Conservation (phyloP, 1,140 invertebrate genomes). For the Drosophila eugracilis region DNA sequence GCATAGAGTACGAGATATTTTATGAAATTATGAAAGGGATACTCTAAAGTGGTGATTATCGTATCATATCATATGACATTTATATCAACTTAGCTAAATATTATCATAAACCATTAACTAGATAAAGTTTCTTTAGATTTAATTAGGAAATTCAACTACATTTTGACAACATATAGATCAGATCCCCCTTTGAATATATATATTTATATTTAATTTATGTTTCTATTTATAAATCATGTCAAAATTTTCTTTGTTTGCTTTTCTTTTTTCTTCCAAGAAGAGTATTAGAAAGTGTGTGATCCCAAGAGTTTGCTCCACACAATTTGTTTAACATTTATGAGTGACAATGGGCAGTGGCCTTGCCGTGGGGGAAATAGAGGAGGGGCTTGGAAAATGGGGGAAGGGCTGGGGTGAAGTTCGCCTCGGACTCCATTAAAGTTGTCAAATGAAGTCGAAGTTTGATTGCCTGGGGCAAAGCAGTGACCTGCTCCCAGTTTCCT, state of each 20-base stretch:
- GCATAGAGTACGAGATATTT: constrained; percentile 8
- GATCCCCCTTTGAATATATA: too few relatives aligned
- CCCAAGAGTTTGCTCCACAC: background rate
- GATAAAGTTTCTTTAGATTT: too few relatives aligned
- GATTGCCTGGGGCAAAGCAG: constrained; percentile 54
- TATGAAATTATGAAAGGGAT: constrained; percentile 1
- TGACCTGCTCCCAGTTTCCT: constrained; percentile 33
- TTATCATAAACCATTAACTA: background rate
- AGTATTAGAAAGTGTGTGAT: constrained; percentile 6
- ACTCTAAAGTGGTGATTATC: background rate
- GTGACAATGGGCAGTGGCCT: constrained; percentile 35
- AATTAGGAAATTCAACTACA: too few relatives aligned
- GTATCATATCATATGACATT: background rate
- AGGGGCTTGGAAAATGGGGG: background rate
- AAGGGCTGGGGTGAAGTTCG: constrained; percentile 30
- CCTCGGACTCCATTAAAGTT: constrained; percentile 73
- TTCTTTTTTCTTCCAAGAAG: background rate
- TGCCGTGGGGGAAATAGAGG: constrained; percentile 5
- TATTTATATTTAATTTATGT: too few relatives aligned
- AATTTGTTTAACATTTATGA: constrained; percentile 69
- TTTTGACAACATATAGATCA: too few relatives aligned
- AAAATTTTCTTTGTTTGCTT: background rate
- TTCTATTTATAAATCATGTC: background rate
- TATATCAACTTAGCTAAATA: background rate
- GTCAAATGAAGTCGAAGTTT: constrained; percentile 80